A percentile compares a stretch with the other conserved stretches of the same genome.
phyloP scores from a whole-genome alignment of 2,888 invertebrate species.

The Macrophya annulata region DNA sequence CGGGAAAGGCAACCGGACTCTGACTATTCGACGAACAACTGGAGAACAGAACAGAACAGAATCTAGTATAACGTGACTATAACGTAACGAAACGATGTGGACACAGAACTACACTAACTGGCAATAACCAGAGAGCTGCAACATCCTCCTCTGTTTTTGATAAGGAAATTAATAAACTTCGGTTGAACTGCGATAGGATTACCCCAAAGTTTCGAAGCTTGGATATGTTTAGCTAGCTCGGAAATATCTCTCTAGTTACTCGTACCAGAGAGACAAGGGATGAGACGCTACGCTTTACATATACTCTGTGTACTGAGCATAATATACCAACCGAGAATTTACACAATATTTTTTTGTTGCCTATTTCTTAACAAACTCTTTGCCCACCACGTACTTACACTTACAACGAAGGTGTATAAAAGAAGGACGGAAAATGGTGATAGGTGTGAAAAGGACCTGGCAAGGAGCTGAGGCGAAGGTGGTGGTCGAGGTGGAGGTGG shows the following conservation, averaged over 20 bases:
- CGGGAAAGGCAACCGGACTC: constrained; percentile 70
- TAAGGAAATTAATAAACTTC: constrained; percentile 77
- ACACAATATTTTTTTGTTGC: not conserved
- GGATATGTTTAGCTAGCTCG: not conserved
- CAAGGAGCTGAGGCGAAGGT: constrained; percentile 6
- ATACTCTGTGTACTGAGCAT: not conserved
- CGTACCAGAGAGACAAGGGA: not conserved
- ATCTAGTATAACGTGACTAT: not conserved
- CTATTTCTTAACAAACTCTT: constrained; percentile 23
- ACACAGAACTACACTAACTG: constrained; percentile 69
- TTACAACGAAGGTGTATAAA: not conserved
- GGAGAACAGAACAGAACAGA: constrained; percentile 54
- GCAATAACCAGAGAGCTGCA: constrained; percentile 69
- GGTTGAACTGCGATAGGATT: constrained; percentile 58
- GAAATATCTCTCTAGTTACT: not conserved
- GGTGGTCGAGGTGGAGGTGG: not conserved
- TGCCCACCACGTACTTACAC: not conserved
- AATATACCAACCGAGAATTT: not conserved
- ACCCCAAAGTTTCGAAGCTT: constrained; percentile 36
- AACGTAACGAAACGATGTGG: constrained; percentile 23
- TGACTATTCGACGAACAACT: constrained; percentile 39
- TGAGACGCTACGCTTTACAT: not conserved
- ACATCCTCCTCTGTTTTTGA: constrained; percentile 71
- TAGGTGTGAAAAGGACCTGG: constrained; percentile 34
- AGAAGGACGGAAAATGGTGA: constrained; percentile 38